Conservation (phyloP, 2,113 vertebrate species). For the Sclerurus mexicanus region DNA sequence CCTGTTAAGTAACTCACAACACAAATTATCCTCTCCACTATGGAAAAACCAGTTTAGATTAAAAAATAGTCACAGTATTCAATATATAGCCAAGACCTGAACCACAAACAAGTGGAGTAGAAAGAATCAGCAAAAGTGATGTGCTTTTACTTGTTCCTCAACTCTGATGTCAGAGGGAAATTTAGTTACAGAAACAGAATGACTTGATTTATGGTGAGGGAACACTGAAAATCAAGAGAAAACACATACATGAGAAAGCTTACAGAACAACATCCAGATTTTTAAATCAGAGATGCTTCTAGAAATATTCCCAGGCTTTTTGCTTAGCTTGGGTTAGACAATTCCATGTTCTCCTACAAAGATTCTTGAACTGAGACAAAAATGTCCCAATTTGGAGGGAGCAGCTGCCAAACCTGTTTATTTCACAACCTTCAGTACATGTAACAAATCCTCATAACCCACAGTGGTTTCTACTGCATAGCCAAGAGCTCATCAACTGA, state of each 20-base stretch:
- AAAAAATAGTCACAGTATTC: not conserved
- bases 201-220: not conserved
- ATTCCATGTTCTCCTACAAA: not conserved
- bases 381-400: not conserved
- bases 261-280: not conserved
- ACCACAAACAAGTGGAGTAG: not conserved
- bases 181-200: not conserved
- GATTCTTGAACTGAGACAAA: not conserved
- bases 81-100: not conserved
- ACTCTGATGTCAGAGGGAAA: not conserved
- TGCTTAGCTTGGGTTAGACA: not conserved
- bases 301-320: not conserved
- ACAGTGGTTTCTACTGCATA: not conserved
- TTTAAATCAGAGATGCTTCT: not conserved
- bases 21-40: not conserved
- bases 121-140: not conserved
- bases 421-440: not conserved
- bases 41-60: not conserved
- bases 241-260: not conserved
- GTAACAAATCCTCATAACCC: not conserved
- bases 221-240: not conserved
- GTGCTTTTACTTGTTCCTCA: not conserved
- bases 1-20: not conserved
- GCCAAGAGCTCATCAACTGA: not conserved
- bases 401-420: slow-evolving; percentile 6